phyloP scores from a whole-genome alignment of 2,797 vertebrate genomes.

The Geotrypetes seraphini region DNA sequence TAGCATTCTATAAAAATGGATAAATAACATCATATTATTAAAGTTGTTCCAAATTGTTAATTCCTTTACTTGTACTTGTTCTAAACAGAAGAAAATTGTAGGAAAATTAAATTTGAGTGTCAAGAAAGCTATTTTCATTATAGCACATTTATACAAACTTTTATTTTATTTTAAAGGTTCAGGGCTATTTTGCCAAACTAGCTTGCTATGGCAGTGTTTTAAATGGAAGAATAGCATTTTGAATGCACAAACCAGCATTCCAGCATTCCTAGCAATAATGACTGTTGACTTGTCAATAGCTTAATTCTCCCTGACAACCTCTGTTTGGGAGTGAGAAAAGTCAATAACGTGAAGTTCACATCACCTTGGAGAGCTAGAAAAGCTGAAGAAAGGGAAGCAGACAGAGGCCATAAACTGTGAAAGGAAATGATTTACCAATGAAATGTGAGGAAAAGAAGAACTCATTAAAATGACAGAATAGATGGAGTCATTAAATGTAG shows the following conservation, averaged over 20 bases:
- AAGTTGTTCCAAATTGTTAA: constrained; percentile 18
- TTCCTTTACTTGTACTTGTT: constrained; percentile 31
- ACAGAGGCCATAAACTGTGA: constrained; percentile 45
- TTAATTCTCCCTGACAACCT: constrained; percentile 52
- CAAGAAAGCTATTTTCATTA: neutral
- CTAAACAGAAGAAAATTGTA: constrained; percentile 16
- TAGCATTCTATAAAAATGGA: constrained; percentile 17
- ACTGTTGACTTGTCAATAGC: constrained; percentile 54
- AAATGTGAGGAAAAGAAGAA: constrained; percentile 52
- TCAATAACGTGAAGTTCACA: constrained; percentile 49
- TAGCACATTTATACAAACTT: neutral
- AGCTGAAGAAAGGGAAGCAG: constrained; percentile 46
- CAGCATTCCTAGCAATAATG: constrained; percentile 34
- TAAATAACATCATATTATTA: constrained; percentile 24
- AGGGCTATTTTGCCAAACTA: neutral
- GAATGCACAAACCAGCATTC: constrained; percentile 19
- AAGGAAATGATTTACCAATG: constrained; percentile 60
- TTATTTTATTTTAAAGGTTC: no score
- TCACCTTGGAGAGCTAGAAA: constrained; percentile 50
- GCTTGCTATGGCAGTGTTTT: neutral
- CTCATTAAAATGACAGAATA: constrained; percentile 48
- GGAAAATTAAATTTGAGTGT: neutral
- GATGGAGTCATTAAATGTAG: constrained; percentile 24
- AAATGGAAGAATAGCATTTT: constrained; percentile 19
- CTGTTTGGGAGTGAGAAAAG: constrained; percentile 48